A percentile compares a stretch with the other conserved stretches of the same genome.
phyloP scores from a whole-genome alignment of 2,888 invertebrate species.

The Cryptocephalus moraei region DNA sequence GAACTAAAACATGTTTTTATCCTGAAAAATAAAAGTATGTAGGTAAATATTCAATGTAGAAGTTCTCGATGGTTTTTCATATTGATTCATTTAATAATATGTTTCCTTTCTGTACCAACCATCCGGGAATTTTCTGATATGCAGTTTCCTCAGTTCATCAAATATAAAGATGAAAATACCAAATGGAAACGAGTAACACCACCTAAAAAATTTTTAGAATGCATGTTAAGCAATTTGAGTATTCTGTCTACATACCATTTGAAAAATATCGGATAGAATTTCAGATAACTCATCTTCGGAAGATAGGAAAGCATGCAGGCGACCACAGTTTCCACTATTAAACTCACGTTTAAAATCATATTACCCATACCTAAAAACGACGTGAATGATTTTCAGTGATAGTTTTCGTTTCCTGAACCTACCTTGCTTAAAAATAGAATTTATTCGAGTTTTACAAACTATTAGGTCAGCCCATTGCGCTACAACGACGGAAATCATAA shows the following conservation, averaged over 20 bases:
- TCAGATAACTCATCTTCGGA: constrained; percentile 51
- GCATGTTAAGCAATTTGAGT: background rate
- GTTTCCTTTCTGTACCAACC: constrained; percentile 69
- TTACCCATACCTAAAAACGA: constrained; percentile 50
- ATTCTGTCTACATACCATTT: constrained; percentile 39
- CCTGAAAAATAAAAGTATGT: too few species aligned
- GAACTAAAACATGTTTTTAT: background rate
- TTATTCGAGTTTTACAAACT: constrained; percentile 69
- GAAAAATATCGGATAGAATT: constrained; percentile 58
- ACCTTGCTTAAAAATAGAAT: constrained; percentile 65
- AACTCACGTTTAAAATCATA: constrained; percentile 51
- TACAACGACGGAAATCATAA: constrained; percentile 71
- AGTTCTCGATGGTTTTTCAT: too few species aligned
- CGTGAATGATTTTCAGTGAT: constrained; percentile 1
- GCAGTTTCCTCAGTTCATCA: constrained; percentile 67
- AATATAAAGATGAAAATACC: constrained; percentile 63
- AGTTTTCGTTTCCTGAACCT: background rate
- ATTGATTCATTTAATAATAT: constrained; percentile 47
- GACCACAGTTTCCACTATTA: constrained; percentile 52
- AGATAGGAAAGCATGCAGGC: constrained; percentile 58
- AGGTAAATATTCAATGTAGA: too few species aligned
- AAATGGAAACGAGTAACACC: constrained; percentile 58
- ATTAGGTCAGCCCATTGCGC: constrained; percentile 72
- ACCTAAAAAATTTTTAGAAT: constrained; percentile 20
- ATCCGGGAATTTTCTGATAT: constrained; percentile 58